These are phyloP conservation scores for Axinella damicornis DNA, from an alignment of 37 sponge, comb jelly and placozoan species.

Conservation along the genomic window DNA sequence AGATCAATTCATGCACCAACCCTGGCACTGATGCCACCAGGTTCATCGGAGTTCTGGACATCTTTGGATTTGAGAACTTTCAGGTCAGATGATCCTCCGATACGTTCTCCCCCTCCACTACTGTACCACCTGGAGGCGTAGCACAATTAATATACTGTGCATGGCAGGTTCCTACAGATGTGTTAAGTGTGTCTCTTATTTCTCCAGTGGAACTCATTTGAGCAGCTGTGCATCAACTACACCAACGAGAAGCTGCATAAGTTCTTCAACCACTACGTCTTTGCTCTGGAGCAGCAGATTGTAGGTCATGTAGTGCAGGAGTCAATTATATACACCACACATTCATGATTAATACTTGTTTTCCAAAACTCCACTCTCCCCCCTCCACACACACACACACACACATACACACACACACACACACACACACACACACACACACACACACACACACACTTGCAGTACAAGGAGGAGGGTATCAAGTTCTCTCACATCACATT, in stretches of 20 bases:
- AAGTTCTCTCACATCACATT: slow-evolving; percentile 93
- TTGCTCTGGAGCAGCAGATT: slow-evolving; percentile 87
- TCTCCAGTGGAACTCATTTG: slow-evolving; percentile 88
- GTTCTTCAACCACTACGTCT: slow-evolving; percentile 96
- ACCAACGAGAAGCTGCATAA: slow-evolving; percentile 97
- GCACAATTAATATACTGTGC: neutral
- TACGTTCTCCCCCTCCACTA: neutral
- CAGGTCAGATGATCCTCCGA: slow-evolving; percentile 64
- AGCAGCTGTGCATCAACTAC: slow-evolving; percentile 98
- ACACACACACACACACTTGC: neutral
- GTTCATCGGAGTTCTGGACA: slow-evolving; percentile 97
- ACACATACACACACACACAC: too few species aligned
- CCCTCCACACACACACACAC: too few species aligned
- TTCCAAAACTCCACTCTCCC: too few species aligned
- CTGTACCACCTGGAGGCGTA: too few species aligned
- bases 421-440: too few species aligned
- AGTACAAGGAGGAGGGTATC: slow-evolving; percentile 93
- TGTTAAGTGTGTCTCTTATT: neutral
- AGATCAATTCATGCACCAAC: slow-evolving; percentile 93
- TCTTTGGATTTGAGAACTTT: slow-evolving; percentile 97
- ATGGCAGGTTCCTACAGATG: neutral
- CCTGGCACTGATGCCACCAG: slow-evolving; percentile 74
- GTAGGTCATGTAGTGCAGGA: too few species aligned
- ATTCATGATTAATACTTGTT: too few species aligned
- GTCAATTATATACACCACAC: too few species aligned